phyloP scores from a whole-genome alignment of 2,888 invertebrate species.

The Phania funesta region DNA sequence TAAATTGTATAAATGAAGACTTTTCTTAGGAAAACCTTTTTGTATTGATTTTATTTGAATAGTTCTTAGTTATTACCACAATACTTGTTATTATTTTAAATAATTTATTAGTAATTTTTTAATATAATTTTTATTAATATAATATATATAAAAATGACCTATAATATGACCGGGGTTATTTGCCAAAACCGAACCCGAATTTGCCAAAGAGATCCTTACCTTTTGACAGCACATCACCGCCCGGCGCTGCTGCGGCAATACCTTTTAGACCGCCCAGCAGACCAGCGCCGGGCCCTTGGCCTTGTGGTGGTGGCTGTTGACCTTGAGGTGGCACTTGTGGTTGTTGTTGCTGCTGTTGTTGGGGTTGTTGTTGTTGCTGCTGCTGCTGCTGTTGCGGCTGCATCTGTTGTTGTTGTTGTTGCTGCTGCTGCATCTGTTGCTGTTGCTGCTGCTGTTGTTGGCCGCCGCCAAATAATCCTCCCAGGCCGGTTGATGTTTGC shows the following conservation, averaged over 20 bases:
- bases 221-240: constrained; percentile 94
- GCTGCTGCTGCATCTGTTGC: constrained; percentile 77
- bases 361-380: constrained; percentile 78
- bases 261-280: constrained; percentile 95
- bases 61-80: constrained; percentile 4
- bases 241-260: constrained; percentile 91
- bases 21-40: constrained; percentile 19
- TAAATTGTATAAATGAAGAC: neutral
- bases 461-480: constrained; percentile 74
- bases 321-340: constrained; percentile 80
- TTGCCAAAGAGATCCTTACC: constrained; percentile 91
- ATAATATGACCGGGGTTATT: constrained; percentile 82
- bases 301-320: constrained; percentile 78
- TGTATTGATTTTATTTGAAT: constrained; percentile 31
- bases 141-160: constrained; percentile 77
- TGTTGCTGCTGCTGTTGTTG: constrained; percentile 73
- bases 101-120: constrained; percentile 74
- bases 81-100: constrained; percentile 32
- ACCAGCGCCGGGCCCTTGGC: constrained; percentile 85
- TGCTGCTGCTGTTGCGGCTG: constrained; percentile 73
- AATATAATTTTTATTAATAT: constrained; percentile 71
- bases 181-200: constrained; percentile 94
- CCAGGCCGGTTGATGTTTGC: constrained; percentile 78
- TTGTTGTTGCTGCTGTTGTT: constrained; percentile 74
- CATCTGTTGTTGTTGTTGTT: constrained; percentile 78